Evolutionary conservation across 2,888 invertebrate genomes (phyloP), one percentile per base, ranked within the genome.

Genomic region (Drosophila mimica): DNA sequence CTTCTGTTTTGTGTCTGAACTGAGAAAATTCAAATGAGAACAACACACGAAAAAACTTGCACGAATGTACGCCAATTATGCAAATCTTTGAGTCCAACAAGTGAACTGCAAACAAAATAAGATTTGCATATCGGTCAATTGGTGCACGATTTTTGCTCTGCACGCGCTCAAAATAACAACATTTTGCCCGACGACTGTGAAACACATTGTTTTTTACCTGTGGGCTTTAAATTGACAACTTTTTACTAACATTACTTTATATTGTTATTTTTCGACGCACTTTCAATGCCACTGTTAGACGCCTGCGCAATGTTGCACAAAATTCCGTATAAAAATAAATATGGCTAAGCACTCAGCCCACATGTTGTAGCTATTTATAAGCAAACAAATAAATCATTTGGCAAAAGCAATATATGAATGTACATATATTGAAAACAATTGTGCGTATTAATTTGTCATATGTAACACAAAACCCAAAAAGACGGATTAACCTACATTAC

Each of bases 71-170:
- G 73, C 88, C 84, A 84, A 84, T 89, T 89, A 84, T 89, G 84
- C 77, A 89, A 89, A 84, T 85, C 64, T 70, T 28, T 3, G 38
- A 28, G 60, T 61, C 74, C 53, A 53, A 73, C 72, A 70, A 72
- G 85, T 87, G 75, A 79, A 67, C 70, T 61, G 70, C 53, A 75
- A 79, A 70, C 54, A 65, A 66, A 64, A 63, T 38, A 51, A 67
- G 57, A 86, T 84, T 87, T 87, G 84, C 89, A 89, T 84, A 81
- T 87, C 84, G 84, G 84, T 84, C 84, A 87, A 84, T 84, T 89
- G 89, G 71, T 70, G 82, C 89, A 89, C 84, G 84, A 84, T 62
- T 76, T 64, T 58, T 28, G 48, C 52, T 25, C 57, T 66, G 70
- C 84, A 89, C 85, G 89, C 88, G 84, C 66, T 76, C 30, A 52